Evolutionary conservation across 2,888 invertebrate genomes (phyloP), one percentile per base, ranked within the genome.

Genomic region (Agrilus biguttatus): DNA sequence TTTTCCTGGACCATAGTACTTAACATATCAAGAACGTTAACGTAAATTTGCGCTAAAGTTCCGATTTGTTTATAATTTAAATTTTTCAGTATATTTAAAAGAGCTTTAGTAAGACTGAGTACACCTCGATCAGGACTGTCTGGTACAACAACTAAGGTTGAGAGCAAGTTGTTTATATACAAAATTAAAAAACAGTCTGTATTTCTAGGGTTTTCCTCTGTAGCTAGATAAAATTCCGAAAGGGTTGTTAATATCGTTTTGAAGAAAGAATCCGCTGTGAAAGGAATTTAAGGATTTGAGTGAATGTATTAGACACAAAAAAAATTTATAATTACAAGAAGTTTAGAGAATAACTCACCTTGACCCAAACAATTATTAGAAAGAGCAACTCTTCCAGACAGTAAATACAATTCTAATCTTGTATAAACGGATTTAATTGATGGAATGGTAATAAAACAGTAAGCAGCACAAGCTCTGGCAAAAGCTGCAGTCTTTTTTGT

Each of bases 371-470:
- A 93, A 55, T 84, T 80, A 71, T 91, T 92, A 44, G 85, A 73
- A 46, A 95, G 70, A 19, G 93, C 90, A 37, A 89, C 84, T 68
- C 91, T 89, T 14, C 90, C 92, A 12, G 87, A 83, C 7, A 88
- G 70, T 44, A 93, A 71, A 70, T 92, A 92, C 39, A 96, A 74
- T 54, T 87, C 83, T 54, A 92, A 75, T 58, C 85, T 77, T 19
- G 78, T 73, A 46, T 83, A 77, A n/a, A 82, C 74, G 46, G 84
- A 83, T 54, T 75, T 78, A 60, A 97, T 77, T 12, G 95, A 95
- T n/a, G 97, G 97, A 61, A 93, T 87, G 8, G 96, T 96, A 48
- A 97, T 93, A 66, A 84, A 96, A 65, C 86, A 84, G 68, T 89
- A 97, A 0, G 97, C 96, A 37, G 89, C 83, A 69, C 96, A 96